Conservation (phyloP, 2,113 vertebrate species). For the Setophaga coronata region DNA sequence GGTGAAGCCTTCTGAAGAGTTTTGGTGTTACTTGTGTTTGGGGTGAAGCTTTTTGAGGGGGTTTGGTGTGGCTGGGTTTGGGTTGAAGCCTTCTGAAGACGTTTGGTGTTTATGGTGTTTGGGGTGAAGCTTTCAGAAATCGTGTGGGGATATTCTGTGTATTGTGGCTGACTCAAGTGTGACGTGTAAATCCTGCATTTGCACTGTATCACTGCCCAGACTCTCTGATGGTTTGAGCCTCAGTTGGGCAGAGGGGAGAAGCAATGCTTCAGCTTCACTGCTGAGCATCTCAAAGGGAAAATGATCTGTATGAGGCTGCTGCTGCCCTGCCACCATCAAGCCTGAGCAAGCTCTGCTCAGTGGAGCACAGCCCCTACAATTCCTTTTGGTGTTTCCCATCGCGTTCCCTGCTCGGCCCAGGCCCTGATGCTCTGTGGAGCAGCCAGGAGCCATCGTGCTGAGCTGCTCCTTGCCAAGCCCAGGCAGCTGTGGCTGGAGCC, state of each 20-base stretch:
- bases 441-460: not conserved
- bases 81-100: no score
- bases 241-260: not conserved
- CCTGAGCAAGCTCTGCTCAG: accelerated
- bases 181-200: accelerated
- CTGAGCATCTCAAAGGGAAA: not conserved
- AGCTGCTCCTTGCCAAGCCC: not conserved
- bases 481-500: not conserved
- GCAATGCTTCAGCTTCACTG: not conserved
- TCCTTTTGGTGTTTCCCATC: not conserved
- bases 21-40: no score
- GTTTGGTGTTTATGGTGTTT: not conserved
- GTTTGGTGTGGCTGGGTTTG: no score
- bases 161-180: accelerated
- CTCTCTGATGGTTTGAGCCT: not conserved
- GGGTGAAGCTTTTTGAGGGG: no score
- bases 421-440: not conserved
- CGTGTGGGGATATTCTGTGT: not conserved
- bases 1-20: no score
- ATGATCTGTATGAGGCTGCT: accelerated
- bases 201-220: no score
- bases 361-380: not conserved
- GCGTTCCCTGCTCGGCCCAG: not conserved
- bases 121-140: not conserved
- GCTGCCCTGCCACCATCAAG: not conserved